Evolutionary conservation across 1,140 invertebrate genomes (phyloP).

Genomic region (Melitaea cinxia): DNA sequence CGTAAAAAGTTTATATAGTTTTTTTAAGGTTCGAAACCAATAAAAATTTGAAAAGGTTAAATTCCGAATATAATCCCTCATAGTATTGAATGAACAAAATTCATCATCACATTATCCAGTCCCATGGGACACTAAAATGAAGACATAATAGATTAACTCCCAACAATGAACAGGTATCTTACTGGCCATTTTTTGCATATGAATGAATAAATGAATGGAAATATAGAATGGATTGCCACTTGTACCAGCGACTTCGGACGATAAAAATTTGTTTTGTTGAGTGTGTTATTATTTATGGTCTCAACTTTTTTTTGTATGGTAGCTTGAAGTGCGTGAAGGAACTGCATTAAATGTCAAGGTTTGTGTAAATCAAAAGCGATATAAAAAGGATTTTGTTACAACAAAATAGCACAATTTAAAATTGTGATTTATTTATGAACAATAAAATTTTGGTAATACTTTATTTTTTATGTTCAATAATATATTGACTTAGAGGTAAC

Average conservation of each 20-base stretch:
- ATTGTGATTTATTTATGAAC: too few species aligned
- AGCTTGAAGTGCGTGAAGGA: constrained; percentile 33
- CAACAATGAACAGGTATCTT: constrained; percentile 46
- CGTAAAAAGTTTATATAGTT: background rate
- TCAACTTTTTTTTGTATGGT: constrained; percentile 39
- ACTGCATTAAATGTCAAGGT: background rate
- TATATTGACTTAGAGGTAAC: too few species aligned
- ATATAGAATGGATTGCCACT: constrained; percentile 48
- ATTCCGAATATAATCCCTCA: constrained; percentile 21
- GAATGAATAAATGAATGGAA: constrained; percentile 53
- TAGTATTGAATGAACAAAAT: constrained; percentile 51
- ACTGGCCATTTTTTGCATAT: constrained; percentile 57
- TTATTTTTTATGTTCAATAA: too few species aligned
- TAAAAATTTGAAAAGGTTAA: constrained; percentile 20
- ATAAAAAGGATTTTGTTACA: background rate
- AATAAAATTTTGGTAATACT: too few species aligned
- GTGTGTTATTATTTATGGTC: constrained; percentile 67
- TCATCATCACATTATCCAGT: constrained; percentile 58
- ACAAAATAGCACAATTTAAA: background rate
- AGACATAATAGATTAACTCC: constrained; percentile 66
- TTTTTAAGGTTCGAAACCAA: background rate
- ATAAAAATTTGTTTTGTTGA: constrained; percentile 75
- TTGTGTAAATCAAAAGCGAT: background rate
- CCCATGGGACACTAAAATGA: constrained; percentile 66
- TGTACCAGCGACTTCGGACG: constrained; percentile 49